These are phyloP conservation scores for Synergus umbraculus DNA, from an alignment of 2,888 invertebrate genomes.

Conservation along the genomic window DNA sequence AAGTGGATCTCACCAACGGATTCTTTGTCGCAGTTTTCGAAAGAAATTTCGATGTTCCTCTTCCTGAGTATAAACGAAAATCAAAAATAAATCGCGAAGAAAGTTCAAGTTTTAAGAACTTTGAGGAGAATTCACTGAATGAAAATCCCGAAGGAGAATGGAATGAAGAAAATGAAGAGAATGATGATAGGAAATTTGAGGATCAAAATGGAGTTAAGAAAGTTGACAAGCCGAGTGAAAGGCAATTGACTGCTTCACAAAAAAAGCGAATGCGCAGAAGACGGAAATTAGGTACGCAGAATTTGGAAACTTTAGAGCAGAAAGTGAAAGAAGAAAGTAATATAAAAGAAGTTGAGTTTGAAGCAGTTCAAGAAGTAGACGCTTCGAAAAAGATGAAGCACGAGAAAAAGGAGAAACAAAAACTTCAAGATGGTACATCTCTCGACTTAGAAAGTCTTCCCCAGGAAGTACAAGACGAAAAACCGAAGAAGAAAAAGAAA, in stretches of 20 bases:
- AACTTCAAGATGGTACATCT: slow-evolving; percentile 39
- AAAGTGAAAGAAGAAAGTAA: slow-evolving; percentile 26
- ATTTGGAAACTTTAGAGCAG: background rate
- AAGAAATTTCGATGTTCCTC: slow-evolving; percentile 73
- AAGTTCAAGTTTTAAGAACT: slow-evolving; percentile 2
- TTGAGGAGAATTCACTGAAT: slow-evolving; percentile 35
- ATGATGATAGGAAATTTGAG: slow-evolving; percentile 36
- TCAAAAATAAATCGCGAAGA: slow-evolving; percentile 10
- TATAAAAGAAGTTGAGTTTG: slow-evolving; percentile 27
- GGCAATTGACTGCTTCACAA: slow-evolving; percentile 25
- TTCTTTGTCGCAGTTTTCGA: slow-evolving; percentile 97
- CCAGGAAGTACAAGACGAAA: slow-evolving; percentile 39
- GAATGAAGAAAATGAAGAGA: slow-evolving; percentile 33
- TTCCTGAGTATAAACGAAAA: slow-evolving; percentile 61
- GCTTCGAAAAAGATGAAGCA: slow-evolving; percentile 42
- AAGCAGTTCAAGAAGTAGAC: slow-evolving; percentile 28
- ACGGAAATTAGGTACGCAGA: background rate
- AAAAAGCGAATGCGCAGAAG: slow-evolving; percentile 33
- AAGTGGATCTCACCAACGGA: slow-evolving; percentile 91
- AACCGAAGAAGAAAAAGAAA: slow-evolving; percentile 46
- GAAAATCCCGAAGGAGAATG: slow-evolving; percentile 12
- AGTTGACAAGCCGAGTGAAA: slow-evolving; percentile 28
- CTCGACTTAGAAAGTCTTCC: background rate
- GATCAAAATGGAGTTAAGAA: slow-evolving; percentile 34
- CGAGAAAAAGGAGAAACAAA: slow-evolving; percentile 52